Percentiles rank a stretch among this genome's conserved stretches.
phyloP scores from a whole-genome alignment of 2,888 invertebrate genomes.

The Netelia fuscicornis region DNA sequence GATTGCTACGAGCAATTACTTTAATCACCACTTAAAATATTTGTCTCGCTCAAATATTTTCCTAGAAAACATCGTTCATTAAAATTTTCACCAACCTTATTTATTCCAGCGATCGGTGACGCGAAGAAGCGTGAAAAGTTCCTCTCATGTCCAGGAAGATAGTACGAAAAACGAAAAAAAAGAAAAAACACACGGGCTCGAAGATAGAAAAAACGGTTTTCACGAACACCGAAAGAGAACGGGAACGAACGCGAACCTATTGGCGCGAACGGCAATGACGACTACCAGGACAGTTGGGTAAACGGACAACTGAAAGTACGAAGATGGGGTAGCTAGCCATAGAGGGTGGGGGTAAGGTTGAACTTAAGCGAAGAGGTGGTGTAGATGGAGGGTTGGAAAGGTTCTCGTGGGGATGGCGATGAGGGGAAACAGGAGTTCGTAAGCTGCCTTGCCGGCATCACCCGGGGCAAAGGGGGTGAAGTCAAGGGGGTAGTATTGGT shows the following conservation, averaged over 20 bases:
- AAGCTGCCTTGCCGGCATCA: slow-evolving; percentile 48
- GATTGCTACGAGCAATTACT: too few relatives aligned
- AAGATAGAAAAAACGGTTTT: slow-evolving; percentile 18
- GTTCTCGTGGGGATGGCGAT: slow-evolving; percentile 11
- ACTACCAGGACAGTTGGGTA: slow-evolving; percentile 61
- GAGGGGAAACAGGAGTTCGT: slow-evolving; percentile 43
- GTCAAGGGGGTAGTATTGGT: slow-evolving; percentile 63
- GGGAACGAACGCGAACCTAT: slow-evolving; percentile 47
- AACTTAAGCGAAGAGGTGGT: not conserved
- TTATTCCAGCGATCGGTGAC: slow-evolving; percentile 49
- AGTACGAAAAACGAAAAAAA: slow-evolving; percentile 1
- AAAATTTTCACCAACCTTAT: slow-evolving; percentile 17
- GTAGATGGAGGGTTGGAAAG: slow-evolving; percentile 16
- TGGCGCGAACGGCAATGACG: slow-evolving; percentile 58
- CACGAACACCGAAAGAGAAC: slow-evolving; percentile 34
- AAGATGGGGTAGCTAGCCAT: slow-evolving; percentile 26
- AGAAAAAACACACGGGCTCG: not conserved
- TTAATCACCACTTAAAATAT: too few relatives aligned
- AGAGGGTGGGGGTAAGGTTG: slow-evolving; percentile 18
- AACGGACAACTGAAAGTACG: slow-evolving; percentile 62
- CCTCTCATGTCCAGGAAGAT: slow-evolving; percentile 48
- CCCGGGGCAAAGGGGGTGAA: slow-evolving; percentile 37
- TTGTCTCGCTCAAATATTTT: not conserved
- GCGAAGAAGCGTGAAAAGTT: slow-evolving; percentile 8
- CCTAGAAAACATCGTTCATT: not conserved